These are phyloP conservation scores for Lithosia quadra DNA, from an alignment of 2,888 invertebrate genomes.

Conservation along the genomic window DNA sequence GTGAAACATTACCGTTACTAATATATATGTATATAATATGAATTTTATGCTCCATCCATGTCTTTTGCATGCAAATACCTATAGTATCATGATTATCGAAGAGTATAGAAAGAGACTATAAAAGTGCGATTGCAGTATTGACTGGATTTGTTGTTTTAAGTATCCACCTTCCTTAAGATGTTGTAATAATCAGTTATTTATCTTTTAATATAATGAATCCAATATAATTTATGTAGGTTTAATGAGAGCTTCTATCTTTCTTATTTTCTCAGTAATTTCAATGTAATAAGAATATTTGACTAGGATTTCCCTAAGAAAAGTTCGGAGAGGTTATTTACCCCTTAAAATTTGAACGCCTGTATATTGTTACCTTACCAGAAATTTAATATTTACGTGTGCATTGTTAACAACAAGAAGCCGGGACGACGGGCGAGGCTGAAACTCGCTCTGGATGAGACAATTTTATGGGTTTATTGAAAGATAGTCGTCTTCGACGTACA, in stretches of 20 bases:
- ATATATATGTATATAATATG: not conserved
- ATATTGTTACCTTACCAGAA: conserved; percentile 75
- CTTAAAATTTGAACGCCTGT: conserved; percentile 75
- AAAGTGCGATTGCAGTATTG: no score
- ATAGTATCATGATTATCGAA: not conserved
- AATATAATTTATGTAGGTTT: no score
- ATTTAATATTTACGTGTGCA: conserved; percentile 78
- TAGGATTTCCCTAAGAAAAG: conserved; percentile 65
- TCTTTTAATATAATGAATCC: no score
- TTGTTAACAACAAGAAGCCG: conserved; percentile 68
- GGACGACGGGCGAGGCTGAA: conserved; percentile 56
- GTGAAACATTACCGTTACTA: not conserved
- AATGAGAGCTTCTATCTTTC: no score
- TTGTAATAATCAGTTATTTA: no score
- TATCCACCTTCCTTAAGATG: no score
- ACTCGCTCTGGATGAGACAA: conserved; percentile 68
- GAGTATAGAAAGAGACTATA: not conserved
- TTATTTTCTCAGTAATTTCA: not conserved
- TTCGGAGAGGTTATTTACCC: conserved; percentile 72
- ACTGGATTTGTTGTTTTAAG: no score
- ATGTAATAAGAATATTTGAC: conserved; percentile 65
- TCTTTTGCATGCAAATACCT: not conserved
- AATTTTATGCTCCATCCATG: not conserved
- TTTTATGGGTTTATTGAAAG: conserved; percentile 81
- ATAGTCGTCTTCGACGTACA: conserved; percentile 74